phyloP scores from a whole-genome alignment of 2,113 vertebrate genomes.

The Himantopus leucocephalus region DNA sequence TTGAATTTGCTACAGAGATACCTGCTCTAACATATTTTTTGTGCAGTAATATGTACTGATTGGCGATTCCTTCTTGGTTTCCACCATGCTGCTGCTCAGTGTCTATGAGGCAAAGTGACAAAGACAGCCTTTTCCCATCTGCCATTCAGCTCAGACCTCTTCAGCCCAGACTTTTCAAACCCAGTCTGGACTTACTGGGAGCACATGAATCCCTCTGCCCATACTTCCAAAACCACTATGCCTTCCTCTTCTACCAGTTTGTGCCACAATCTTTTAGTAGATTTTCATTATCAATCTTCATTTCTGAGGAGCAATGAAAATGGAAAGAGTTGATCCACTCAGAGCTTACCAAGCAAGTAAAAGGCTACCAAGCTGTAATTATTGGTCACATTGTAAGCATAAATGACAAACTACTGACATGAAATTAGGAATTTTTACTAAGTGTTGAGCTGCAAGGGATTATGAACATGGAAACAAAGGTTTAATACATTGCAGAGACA shows the following conservation, averaged over 20 bases:
- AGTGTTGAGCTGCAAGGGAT: background rate
- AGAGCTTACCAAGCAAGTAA: background rate
- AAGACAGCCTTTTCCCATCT: background rate
- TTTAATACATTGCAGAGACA: background rate
- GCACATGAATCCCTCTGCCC: accelerated
- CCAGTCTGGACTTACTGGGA: background rate
- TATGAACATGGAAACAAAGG: background rate
- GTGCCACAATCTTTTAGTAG: background rate
- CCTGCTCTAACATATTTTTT: background rate
- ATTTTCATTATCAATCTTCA: background rate
- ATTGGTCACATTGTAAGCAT: background rate
- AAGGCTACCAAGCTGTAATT: background rate
- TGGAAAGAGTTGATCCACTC: background rate
- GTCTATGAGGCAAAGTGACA: background rate
- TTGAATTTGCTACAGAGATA: background rate
- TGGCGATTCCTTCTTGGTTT: background rate
- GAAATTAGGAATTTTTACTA: background rate
- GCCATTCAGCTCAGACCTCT: background rate
- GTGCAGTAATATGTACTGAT: background rate
- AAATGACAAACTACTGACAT: background rate
- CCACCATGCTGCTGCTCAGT: background rate
- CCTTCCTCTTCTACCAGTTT: background rate
- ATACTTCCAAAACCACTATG: accelerated
- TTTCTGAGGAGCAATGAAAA: background rate
- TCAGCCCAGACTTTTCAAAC: background rate